Conservation (phyloP, 1,140 invertebrate genomes). For the Drosophila tani region DNA sequence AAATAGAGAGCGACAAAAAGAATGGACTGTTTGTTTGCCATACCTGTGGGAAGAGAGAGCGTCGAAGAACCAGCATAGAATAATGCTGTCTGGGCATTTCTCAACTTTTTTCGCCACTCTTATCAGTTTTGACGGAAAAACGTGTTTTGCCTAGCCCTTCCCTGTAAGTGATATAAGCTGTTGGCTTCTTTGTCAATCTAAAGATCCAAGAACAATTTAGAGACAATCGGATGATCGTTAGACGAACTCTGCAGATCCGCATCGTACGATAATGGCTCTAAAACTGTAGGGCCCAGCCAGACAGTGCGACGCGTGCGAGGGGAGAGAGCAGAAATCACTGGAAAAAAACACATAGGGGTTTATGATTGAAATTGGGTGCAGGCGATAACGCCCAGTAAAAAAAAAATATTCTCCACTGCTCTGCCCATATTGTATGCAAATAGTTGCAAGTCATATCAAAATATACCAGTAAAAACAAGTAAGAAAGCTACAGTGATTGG, state of each 20-base stretch:
- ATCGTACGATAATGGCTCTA: constrained; percentile 67
- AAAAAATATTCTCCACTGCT: no score
- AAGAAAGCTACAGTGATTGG: no score
- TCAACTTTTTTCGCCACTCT: constrained; percentile 1
- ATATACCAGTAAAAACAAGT: no score
- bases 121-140: constrained; percentile 26
- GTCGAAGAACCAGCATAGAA: constrained; percentile 2
- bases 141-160: constrained; percentile 16
- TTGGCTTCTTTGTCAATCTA: neutral
- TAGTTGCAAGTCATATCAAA: no score
- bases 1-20: constrained; percentile 9
- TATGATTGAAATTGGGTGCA: no score
- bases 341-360: neutral
- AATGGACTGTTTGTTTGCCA: constrained; percentile 12
- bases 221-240: constrained; percentile 4
- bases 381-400: no score
- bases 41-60: constrained; percentile 11
- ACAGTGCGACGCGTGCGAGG: constrained; percentile 28
- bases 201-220: neutral
- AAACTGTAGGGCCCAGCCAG: constrained; percentile 60
- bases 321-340: constrained; percentile 6
- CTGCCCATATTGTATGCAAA: no score
- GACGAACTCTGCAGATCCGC: constrained; percentile 20
- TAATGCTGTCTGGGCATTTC: constrained; percentile 32
- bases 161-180: constrained; percentile 10